Evolutionary conservation across 2,888 invertebrate species (phyloP), one percentile per base, ranked within the genome.

Genomic region (Caenorhabditis doughertyi): DNA sequence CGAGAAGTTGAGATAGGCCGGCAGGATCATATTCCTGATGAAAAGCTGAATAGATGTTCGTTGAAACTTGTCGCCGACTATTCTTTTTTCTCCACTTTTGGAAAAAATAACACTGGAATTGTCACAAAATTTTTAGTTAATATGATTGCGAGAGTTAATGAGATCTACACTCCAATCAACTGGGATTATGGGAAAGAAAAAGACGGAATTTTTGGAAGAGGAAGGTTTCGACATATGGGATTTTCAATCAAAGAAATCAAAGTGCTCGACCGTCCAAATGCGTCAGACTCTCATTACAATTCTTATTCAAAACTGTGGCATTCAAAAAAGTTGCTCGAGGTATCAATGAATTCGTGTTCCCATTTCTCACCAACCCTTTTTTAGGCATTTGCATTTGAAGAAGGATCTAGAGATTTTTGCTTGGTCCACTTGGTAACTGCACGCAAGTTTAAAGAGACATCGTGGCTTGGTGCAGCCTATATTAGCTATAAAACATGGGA

Each of bases 51-150:
- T 47, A 53, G 85, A 64, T 85, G 85, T 44, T 44, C 84, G 1
- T 39, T 85, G 70, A 85, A 85, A 60, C 42, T 85, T 8, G 85
- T 85, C 13, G 85, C 85, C 29, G 85, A 85, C 42, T 84, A 85
- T 67, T 76, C 79, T 3, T 85, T 85, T 58, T 85, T 47, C 79
- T 65, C 73, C 3, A 72, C 60, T 2, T 82, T 84, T 53, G 84
- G 84, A 2, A 82, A 81, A 9, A 67, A 79, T 8, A 81, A 71
- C 42, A 80, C 64, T n/a, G 82, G 82, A 29, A 72, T 79, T 16
- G 79, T 81, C 5, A 80, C 82, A 3, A 79, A 79, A 27, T 85
- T 77, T 32, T 55, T 85, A 13, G 80, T 85, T 29, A 85, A 85
- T 42, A 84, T 80, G 79, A 70, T 85, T n/a, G 80, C 84, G 9